Evolutionary conservation across 2,113 vertebrate species (phyloP).

Genomic region (Thermophis baileyi): DNA sequence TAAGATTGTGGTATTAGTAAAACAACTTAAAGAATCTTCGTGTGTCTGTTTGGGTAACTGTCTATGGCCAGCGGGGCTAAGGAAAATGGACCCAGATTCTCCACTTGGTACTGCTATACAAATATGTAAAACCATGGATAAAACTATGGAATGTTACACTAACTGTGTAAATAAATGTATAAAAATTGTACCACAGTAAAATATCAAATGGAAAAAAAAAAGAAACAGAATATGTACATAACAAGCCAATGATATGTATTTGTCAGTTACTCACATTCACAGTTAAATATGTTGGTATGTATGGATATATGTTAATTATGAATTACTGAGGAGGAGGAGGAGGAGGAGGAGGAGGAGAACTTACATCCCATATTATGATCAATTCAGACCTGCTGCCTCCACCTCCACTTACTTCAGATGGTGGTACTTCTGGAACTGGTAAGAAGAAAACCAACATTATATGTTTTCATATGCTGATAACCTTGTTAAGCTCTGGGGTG

Average conservation of each 20-base stretch:
- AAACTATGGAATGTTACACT: neutral
- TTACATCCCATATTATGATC: slow-evolving; percentile 98
- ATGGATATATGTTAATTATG: slow-evolving; percentile 26
- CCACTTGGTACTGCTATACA: neutral
- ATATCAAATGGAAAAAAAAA: neutral
- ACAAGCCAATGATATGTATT: neutral
- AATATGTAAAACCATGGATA: neutral
- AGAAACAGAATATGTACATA: neutral
- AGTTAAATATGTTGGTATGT: neutral
- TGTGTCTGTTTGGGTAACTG: neutral
- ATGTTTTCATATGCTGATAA: neutral
- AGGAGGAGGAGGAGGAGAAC: slow-evolving; percentile 43
- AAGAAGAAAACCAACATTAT: slow-evolving; percentile 53
- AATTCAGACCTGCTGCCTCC: slow-evolving; percentile 95
- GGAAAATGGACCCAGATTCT: neutral
- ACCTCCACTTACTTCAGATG: slow-evolving; percentile 91
- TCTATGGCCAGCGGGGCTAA: neutral
- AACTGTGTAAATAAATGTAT: neutral
- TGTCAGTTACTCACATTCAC: neutral
- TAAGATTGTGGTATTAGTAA: neutral
- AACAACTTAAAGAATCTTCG: neutral
- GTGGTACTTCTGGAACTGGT: slow-evolving; percentile 88
- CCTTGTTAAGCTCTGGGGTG: neutral
- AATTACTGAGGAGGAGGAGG: neutral
- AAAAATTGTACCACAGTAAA: neutral